A percentile compares a stretch with the other conserved stretches of the same genome.
Conservation (phyloP, 2,888 invertebrate species). For the Mythimna albipuncta region DNA sequence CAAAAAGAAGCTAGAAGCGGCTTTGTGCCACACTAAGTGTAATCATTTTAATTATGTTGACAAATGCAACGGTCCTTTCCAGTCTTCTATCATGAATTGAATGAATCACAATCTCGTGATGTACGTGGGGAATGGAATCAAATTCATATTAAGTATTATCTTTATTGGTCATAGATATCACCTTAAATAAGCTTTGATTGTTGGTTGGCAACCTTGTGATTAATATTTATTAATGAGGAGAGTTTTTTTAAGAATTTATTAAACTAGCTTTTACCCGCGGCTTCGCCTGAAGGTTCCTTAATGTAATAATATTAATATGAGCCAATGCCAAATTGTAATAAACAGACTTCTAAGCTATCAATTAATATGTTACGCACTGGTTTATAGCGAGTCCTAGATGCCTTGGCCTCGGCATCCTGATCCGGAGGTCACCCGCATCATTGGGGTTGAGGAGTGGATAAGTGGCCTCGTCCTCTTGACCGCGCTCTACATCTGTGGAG, state of each 20-base stretch:
- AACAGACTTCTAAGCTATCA: too few relatives aligned
- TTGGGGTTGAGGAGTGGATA: slow-evolving; percentile 67
- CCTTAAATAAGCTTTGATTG: slow-evolving; percentile 5
- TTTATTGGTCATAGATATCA: background rate
- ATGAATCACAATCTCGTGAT: too few relatives aligned
- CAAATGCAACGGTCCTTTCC: background rate
- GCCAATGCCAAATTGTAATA: too few relatives aligned
- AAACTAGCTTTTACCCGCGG: too few relatives aligned
- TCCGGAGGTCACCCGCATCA: slow-evolving; percentile 41
- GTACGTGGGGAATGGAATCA: background rate
- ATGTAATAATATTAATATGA: too few relatives aligned
- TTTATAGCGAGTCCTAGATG: slow-evolving; percentile 59
- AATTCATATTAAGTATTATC: background rate
- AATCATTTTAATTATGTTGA: background rate
- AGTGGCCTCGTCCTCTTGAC: slow-evolving; percentile 65
- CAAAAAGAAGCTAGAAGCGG: too few relatives aligned
- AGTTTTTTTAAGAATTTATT: too few relatives aligned
- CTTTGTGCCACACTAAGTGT: too few relatives aligned
- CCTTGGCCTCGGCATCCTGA: slow-evolving; percentile 63
- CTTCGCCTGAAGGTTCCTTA: too few relatives aligned
- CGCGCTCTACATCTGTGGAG: slow-evolving; percentile 74
- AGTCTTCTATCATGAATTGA: too few relatives aligned
- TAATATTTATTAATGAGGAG: background rate
- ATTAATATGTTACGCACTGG: slow-evolving; percentile 55
- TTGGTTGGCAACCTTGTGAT: background rate